Conservation (phyloP, 2,113 vertebrate species). For the Mesembrinibis cayennensis region DNA sequence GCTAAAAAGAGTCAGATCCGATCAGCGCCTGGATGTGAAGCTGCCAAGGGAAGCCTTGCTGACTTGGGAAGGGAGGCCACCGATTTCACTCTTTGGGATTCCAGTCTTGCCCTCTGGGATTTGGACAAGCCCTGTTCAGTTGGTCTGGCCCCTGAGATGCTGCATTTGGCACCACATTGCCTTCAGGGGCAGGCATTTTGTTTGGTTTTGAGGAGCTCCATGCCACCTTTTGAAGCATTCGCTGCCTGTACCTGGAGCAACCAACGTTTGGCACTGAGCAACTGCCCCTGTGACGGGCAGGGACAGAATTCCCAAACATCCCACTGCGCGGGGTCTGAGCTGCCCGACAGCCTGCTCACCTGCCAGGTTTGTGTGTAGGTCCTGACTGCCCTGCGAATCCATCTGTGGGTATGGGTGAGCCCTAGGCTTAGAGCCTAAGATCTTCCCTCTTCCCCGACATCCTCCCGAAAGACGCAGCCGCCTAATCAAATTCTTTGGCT, state of each 20-base stretch:
- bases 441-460: neutral
- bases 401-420: neutral
- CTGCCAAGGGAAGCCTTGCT: neutral
- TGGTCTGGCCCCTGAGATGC: neutral
- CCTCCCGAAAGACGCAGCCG: neutral
- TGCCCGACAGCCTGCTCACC: neutral
- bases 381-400: neutral
- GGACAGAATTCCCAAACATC: neutral
- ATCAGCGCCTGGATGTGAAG: neutral
- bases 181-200: neutral
- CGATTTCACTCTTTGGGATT: neutral
- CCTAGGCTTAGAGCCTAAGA: neutral
- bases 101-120: neutral
- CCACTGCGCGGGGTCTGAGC: neutral
- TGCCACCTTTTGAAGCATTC: neutral
- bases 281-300: fast-evolving
- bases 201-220: neutral
- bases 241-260: neutral
- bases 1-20: neutral
- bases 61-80: neutral
- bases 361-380: neutral
- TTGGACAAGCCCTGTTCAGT: neutral
- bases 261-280: neutral
- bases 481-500: constrained; percentile 47
- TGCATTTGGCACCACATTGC: neutral